Percentiles rank a stretch among this genome's conserved stretches.
These are phyloP conservation scores for Xestobium rufovillosum DNA, from an alignment of 2,888 invertebrate genomes.

Conservation along the genomic window DNA sequence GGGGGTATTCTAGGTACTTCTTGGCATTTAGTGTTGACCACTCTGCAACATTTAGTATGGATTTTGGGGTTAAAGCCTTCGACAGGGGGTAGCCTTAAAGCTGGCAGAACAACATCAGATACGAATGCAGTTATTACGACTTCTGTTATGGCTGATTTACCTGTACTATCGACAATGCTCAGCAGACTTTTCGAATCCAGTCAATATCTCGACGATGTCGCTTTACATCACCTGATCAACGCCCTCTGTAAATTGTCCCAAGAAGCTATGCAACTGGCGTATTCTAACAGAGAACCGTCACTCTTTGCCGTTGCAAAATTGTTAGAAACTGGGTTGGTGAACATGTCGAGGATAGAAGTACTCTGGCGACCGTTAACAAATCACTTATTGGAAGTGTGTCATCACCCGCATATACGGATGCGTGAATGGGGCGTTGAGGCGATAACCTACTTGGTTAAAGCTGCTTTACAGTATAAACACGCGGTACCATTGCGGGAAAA, in stretches of 20 bases:
- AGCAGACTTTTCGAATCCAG: conserved; percentile 92
- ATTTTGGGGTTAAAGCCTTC: conserved; percentile 93
- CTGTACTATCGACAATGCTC: conserved; percentile 82
- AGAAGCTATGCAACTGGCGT: conserved; percentile 95
- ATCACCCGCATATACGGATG: conserved; percentile 91
- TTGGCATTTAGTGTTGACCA: conserved; percentile 94
- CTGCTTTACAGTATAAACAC: conserved; percentile 82
- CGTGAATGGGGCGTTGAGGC: conserved; percentile 98
- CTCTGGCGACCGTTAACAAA: conserved; percentile 93
- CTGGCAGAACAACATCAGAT: conserved; percentile 70
- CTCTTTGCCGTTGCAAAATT: conserved; percentile 95
- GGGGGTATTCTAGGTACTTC: conserved; percentile 87
- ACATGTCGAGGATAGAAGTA: conserved; percentile 86
- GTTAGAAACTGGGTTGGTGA: conserved; percentile 94
- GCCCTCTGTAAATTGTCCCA: conserved; percentile 92
- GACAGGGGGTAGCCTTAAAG: conserved; percentile 86
- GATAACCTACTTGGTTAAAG: conserved; percentile 86
- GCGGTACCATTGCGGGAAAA: conserved; percentile 75
- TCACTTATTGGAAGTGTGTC: conserved; percentile 92
- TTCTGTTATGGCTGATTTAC: conserved; percentile 93
- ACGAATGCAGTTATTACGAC: conserved; percentile 86
- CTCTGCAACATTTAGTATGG: conserved; percentile 89
- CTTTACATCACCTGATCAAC: conserved; percentile 91
- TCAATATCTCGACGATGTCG: conserved; percentile 87
- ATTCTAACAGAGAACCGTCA: conserved; percentile 92